These are phyloP conservation scores for Xyliphius kryptos DNA, from an alignment of 2,113 vertebrate genomes.

Conservation along the genomic window DNA sequence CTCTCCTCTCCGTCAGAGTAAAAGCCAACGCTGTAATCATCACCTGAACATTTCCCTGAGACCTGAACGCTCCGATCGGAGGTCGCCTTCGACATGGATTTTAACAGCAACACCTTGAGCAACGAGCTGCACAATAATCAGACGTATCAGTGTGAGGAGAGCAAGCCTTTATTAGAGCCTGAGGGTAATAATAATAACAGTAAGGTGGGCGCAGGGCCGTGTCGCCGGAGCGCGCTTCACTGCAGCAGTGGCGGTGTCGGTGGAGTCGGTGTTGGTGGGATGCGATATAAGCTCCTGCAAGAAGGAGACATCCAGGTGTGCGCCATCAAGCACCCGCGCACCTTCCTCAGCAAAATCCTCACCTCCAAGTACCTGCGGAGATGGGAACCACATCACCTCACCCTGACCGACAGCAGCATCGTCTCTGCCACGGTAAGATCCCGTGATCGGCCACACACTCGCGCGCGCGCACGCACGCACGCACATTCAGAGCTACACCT, in stretches of 20 bases:
- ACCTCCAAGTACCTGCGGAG: conserved; percentile 92
- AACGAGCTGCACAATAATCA: conserved; percentile 76
- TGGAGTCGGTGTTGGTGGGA: conserved; percentile 34
- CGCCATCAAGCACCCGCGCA: conserved; percentile 90
- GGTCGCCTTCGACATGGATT: conserved; percentile 69
- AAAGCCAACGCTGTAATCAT: too few species aligned
- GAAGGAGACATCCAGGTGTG: conserved; percentile 99
- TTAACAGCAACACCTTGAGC: conserved; percentile 71
- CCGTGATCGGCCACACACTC: neutral
- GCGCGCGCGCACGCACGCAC: neutral
- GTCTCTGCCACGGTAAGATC: conserved; percentile 86
- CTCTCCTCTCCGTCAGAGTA: too few species aligned
- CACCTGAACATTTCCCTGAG: too few species aligned
- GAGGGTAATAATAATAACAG: conserved; percentile 68
- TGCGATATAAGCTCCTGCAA: conserved; percentile 96
- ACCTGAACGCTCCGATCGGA: too few species aligned
- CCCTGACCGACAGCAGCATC: conserved; percentile 85
- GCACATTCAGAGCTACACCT: too few species aligned
- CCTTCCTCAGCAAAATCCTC: conserved; percentile 98
- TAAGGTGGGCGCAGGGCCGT: conserved; percentile 79
- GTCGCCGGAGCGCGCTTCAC: conserved; percentile 78
- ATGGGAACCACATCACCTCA: conserved; percentile 96
- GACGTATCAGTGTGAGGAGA: conserved; percentile 83
- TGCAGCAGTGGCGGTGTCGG: conserved; percentile 64
- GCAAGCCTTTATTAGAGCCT: conserved; percentile 83